phyloP scores from a whole-genome alignment of 1,140 invertebrate genomes.

The Zaprionus lachaisei region DNA sequence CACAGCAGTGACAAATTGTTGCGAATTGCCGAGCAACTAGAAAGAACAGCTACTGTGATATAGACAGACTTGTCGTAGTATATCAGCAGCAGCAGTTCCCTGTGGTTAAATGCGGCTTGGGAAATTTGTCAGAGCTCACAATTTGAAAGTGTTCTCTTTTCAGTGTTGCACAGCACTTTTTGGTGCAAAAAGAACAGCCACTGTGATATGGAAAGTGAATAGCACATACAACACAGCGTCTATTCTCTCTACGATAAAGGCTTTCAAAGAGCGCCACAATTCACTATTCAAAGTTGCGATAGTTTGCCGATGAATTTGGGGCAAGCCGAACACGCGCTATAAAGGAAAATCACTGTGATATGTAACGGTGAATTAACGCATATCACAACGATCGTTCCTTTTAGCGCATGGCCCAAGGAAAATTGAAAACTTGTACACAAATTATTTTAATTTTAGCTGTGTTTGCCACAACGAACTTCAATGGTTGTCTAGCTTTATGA shows the following conservation, averaged over 20 bases:
- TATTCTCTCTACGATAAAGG: slow-evolving; percentile 78
- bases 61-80: slow-evolving; percentile 44
- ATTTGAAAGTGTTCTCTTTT: not conserved
- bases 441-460: slow-evolving; percentile 25
- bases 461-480: slow-evolving; percentile 80
- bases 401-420: slow-evolving; percentile 58
- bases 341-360: slow-evolving; percentile 85
- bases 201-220: slow-evolving; percentile 70
- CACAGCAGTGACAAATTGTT: slow-evolving; percentile 43
- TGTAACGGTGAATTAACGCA: slow-evolving; percentile 62
- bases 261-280: not conserved
- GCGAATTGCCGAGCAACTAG: slow-evolving; percentile 63
- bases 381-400: slow-evolving; percentile 84
- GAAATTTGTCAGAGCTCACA: not conserved
- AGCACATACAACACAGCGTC: slow-evolving; percentile 68
- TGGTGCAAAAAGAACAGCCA: slow-evolving; percentile 83
- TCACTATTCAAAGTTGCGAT: slow-evolving; percentile 6
- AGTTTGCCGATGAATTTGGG: slow-evolving; percentile 24
- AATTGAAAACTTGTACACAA: not conserved
- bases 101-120: slow-evolving; percentile 50
- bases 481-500: slow-evolving; percentile 84
- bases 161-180: slow-evolving; percentile 60
- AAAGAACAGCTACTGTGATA: slow-evolving; percentile 84
- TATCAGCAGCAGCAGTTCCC: slow-evolving; percentile 80
- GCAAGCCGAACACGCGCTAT: slow-evolving; percentile 60